Conservation (phyloP, 1,140 invertebrate genomes). For the Cyrtorhinus lividipennis region DNA sequence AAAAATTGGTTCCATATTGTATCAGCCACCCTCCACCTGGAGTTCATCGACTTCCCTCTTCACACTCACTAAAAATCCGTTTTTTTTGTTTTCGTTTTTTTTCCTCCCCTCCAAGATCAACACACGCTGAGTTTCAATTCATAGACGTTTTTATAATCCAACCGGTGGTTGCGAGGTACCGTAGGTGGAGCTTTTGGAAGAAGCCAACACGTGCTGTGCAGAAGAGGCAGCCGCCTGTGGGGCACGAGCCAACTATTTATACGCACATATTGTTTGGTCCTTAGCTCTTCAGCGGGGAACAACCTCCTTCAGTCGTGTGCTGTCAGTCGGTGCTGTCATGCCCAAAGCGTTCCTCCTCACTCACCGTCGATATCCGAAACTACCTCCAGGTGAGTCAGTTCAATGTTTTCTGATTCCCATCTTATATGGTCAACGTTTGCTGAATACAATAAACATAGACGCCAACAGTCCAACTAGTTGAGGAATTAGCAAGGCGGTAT, state of each 20-base stretch:
- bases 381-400: conserved; percentile 31
- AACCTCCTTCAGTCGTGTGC: not conserved
- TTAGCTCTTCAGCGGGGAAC: not conserved
- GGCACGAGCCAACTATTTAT: conserved; percentile 4
- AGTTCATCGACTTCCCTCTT: too few relatives aligned
- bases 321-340: conserved; percentile 29
- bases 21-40: too few relatives aligned
- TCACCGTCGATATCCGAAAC: conserved; percentile 35
- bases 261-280: not conserved
- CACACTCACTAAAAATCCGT: too few relatives aligned
- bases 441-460: too few relatives aligned
- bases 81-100: too few relatives aligned
- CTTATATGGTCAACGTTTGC: too few relatives aligned
- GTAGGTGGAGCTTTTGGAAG: not conserved
- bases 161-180: not conserved
- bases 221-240: not conserved
- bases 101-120: too few relatives aligned
- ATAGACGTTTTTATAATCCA: conserved; percentile 9
- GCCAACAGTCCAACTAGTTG: too few relatives aligned
- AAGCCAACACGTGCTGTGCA: not conserved
- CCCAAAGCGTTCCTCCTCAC: conserved; percentile 41
- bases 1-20: too few relatives aligned
- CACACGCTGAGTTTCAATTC: too few relatives aligned
- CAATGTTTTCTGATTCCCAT: too few relatives aligned
- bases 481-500: too few relatives aligned